Evolutionary conservation across 2,888 invertebrate genomes (phyloP).

Genomic region (Drosophila nr. medialis): DNA sequence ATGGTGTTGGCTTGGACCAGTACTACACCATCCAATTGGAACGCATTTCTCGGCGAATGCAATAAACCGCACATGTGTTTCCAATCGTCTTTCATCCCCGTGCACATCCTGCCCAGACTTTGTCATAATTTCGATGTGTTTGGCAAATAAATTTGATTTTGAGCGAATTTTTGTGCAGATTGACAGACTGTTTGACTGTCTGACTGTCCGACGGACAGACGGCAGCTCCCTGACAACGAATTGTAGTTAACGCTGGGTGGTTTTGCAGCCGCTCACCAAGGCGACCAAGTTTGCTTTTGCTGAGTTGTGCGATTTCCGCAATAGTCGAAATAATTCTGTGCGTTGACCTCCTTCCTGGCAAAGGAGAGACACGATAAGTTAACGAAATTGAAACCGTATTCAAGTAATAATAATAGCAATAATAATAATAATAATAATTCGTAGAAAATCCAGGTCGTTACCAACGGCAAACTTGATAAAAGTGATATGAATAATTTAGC

Average conservation of each 20-base stretch:
- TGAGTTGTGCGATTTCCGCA: slow-evolving; percentile 50
- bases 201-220: slow-evolving; percentile 36
- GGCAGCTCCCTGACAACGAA: slow-evolving; percentile 7
- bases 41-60: slow-evolving; percentile 66
- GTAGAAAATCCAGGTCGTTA: slow-evolving; percentile 36
- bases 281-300: slow-evolving; percentile 41
- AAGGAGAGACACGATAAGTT: slow-evolving; percentile 4
- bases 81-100: slow-evolving; percentile 39
- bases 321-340: slow-evolving; percentile 16
- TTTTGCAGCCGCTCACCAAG: slow-evolving; percentile 24
- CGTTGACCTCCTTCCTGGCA: slow-evolving; percentile 44
- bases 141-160: slow-evolving; percentile 78
- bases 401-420: slow-evolving; percentile 39
- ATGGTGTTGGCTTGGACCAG: neutral
- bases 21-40: slow-evolving; percentile 48
- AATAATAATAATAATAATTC: slow-evolving; percentile 50
- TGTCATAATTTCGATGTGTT: slow-evolving; percentile 75
- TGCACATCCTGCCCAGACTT: neutral
- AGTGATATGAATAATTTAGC: slow-evolving; percentile 52
- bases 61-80: slow-evolving; percentile 76
- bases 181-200: slow-evolving; percentile 59
- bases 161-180: slow-evolving; percentile 64
- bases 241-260: slow-evolving; percentile 45
- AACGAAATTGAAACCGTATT: slow-evolving; percentile 66
- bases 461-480: slow-evolving; percentile 44